Evolutionary conservation across 2,888 invertebrate genomes (phyloP).

Genomic region (Abrostola tripartita): DNA sequence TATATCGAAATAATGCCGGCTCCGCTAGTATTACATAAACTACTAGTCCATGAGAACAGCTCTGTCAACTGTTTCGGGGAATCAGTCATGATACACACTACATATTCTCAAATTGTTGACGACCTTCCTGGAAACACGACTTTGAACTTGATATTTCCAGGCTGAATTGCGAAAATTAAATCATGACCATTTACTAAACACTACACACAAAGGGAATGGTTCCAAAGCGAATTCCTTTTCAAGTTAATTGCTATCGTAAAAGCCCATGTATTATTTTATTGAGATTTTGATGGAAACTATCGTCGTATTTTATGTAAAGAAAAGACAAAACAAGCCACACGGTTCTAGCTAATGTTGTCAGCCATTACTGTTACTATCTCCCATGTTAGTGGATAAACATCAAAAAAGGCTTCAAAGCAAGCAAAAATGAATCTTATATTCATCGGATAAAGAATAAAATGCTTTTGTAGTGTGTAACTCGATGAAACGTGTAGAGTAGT

Average conservation of each 20-base stretch:
- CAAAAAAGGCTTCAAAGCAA: conserved; percentile 25
- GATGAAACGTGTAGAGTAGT: conserved; percentile 12
- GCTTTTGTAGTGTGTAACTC: not conserved
- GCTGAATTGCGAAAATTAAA: not conserved
- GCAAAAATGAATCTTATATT: conserved; percentile 8
- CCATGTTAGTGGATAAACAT: conserved; percentile 30
- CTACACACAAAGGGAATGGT: conserved; percentile 20
- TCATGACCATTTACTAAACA: not conserved
- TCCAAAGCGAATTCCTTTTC: conserved; percentile 17
- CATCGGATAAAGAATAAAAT: not conserved
- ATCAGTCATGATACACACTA: too few relatives aligned
- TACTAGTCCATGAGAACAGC: too few relatives aligned
- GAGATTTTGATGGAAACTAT: conserved; percentile 27
- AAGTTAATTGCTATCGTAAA: conserved; percentile 36
- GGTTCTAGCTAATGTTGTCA: conserved; percentile 35
- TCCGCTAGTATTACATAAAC: too few relatives aligned
- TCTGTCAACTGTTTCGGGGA: too few relatives aligned
- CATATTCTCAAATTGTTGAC: too few relatives aligned
- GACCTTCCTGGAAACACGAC: too few relatives aligned
- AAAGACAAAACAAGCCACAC: conserved; percentile 24
- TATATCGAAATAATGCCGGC: too few relatives aligned
- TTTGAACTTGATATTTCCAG: too few relatives aligned
- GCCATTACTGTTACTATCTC: conserved; percentile 41
- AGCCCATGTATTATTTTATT: conserved; percentile 27
- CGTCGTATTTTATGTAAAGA: conserved; percentile 10